Evolutionary conservation across 1,140 invertebrate genomes (phyloP).

Genomic region (Drosophila mayri): DNA sequence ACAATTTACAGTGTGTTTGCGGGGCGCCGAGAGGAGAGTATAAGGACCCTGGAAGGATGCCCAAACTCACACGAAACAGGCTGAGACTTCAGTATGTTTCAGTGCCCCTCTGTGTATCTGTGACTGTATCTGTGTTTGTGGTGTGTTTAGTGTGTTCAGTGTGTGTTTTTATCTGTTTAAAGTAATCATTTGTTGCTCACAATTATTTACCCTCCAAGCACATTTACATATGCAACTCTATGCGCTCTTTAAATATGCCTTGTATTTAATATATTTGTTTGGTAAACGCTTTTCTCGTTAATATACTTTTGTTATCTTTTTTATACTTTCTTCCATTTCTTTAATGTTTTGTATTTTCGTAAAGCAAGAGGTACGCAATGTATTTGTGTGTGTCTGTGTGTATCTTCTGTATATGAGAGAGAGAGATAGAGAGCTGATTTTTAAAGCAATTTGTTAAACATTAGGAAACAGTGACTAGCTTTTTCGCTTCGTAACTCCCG

Average conservation of each 20-base stretch:
- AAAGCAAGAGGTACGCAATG: conserved; percentile 83
- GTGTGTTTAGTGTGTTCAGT: conserved; percentile 10
- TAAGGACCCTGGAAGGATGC: background rate
- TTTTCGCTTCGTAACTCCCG: conserved; percentile 22
- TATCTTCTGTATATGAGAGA: conserved; percentile 17
- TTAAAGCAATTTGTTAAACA: conserved; percentile 71
- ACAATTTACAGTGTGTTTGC: conserved; percentile 68
- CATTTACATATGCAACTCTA: conserved; percentile 58
- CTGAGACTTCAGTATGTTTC: background rate
- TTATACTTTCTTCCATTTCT: conserved; percentile 47
- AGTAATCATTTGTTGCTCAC: conserved; percentile 71
- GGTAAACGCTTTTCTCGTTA: conserved; percentile 54
- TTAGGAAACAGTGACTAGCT: conserved; percentile 61
- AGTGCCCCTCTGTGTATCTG: conserved; percentile 20
- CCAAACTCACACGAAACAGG: background rate
- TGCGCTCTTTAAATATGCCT: conserved; percentile 64
- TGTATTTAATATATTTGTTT: conserved; percentile 61
- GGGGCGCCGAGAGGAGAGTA: background rate
- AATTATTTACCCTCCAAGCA: conserved; percentile 57
- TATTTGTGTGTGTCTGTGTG: conserved; percentile 51
- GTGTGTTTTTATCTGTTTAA: conserved; percentile 44
- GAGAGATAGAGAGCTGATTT: conserved; percentile 24
- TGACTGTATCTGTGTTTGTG: conserved; percentile 17
- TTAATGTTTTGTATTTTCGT: conserved; percentile 64
- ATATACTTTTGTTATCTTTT: conserved; percentile 56